A percentile compares a stretch with the other conserved stretches of the same genome.
Conservation (phyloP, 2,113 vertebrate species). For the Ranitomeya imitator region DNA sequence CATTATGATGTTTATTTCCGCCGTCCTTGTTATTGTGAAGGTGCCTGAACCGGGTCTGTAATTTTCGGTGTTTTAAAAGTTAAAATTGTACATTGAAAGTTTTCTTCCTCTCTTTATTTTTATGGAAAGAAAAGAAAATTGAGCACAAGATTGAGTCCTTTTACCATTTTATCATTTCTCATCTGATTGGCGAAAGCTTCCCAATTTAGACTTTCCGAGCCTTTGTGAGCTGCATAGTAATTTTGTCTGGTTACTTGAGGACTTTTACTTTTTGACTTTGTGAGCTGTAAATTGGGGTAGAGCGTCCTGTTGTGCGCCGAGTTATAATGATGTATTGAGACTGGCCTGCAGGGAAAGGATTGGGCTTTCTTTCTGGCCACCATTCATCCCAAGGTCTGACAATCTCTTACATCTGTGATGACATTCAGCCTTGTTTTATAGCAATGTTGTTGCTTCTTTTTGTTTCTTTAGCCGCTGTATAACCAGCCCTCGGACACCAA, state of each 20-base stretch:
- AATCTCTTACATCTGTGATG: not conserved
- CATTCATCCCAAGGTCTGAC: not conserved
- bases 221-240: not conserved
- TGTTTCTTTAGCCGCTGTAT: slow-evolving; percentile 85
- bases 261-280: not conserved
- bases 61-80: not conserved
- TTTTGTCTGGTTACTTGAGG: not conserved
- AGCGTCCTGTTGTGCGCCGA: not conserved
- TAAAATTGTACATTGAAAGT: not conserved
- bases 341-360: not conserved
- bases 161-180: not conserved
- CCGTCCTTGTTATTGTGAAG: not conserved
- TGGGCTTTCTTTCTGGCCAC: not conserved
- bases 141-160: not conserved
- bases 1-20: not conserved
- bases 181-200: not conserved
- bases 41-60: not conserved
- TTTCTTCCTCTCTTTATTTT: not conserved
- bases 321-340: not conserved
- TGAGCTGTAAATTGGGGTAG: not conserved
- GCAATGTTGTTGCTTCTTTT: not conserved
- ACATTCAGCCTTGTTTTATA: slow-evolving; percentile 12
- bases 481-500: slow-evolving; percentile 98
- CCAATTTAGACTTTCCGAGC: not conserved
- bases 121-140: not conserved